Base-by-base conservation (phyloP, 2,113 vertebrate species). In the Phainopepla nitens region DNA sequence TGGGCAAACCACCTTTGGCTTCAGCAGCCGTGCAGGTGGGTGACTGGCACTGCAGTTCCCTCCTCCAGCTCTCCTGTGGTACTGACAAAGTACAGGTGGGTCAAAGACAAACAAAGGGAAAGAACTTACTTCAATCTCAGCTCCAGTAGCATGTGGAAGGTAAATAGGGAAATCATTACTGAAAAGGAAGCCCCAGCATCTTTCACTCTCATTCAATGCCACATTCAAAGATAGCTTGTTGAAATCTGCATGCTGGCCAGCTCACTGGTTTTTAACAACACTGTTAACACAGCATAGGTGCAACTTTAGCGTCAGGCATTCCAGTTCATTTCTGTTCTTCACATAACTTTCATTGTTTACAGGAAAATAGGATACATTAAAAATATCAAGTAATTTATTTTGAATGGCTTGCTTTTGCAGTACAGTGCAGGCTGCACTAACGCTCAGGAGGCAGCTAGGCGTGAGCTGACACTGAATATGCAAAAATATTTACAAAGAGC, bases 231-330 rank as follows among this genome's bases (percentile, higher is more conserved):
- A 22, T 11, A 29, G 24, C 10, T 41, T 51, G 50, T 41, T 84
- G 78, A 61, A 81, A 54, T 66, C 47, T 3, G 0, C 35, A 3
- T 3, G 4, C 18, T 6, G 0, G 2, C 13, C 39, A 57, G 25
- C 60, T 84, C 17, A 35, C 61, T 71, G 35, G 17, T 33, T 83
- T 83, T 93, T 80, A 77, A 41, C 7, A 24, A 9, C 39, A 42
- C 23, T 61, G 10, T 53, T 57, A 50, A 13, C 9, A 5, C 50
- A 47, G 9, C 2, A 2, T 69, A 45, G 18, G 53, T 83, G 12
- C 2, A 6, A 20, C 16, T 86, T 79, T 1, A 35, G n/a, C 57
- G 27, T 45, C 6, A 4, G 80, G 71, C 31, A n/a, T 56, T 82
- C 31, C 54, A 45, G 27, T 39, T 82, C 4, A n/a, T 69, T 76